Conservation (phyloP, 2,113 vertebrate species). For the Hyperoodon ampullatus region DNA sequence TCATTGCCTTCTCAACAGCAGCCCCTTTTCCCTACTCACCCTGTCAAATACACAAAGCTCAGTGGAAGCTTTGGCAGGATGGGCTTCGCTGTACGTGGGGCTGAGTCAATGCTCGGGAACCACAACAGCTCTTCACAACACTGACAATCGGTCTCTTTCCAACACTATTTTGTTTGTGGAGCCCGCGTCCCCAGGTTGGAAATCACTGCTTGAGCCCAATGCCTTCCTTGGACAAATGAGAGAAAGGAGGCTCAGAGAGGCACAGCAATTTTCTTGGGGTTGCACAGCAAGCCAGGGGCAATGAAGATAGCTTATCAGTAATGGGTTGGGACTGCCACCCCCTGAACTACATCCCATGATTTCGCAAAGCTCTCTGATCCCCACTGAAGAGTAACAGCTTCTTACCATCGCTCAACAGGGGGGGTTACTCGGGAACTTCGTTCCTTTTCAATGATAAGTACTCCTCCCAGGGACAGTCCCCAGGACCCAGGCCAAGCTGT, state of each 20-base stretch:
- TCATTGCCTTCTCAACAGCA: rapidly evolving
- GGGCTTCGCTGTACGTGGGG: rapidly evolving
- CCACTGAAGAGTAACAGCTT: background rate
- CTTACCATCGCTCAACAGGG: background rate
- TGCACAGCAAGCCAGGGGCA: background rate
- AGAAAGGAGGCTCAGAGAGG: background rate
- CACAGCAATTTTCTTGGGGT: background rate
- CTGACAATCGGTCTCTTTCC: rapidly evolving
- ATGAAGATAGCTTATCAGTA: rapidly evolving
- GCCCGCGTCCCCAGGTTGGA: background rate
- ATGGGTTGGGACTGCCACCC: rapidly evolving
- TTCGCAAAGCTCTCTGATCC: background rate
- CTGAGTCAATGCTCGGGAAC: background rate
- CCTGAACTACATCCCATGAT: rapidly evolving
- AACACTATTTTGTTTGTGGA: background rate
- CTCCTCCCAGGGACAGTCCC: background rate
- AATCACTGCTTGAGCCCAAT: background rate
- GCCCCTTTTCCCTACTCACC: rapidly evolving
- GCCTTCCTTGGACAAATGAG: background rate
- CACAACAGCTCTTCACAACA: rapidly evolving
- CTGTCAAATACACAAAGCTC: rapidly evolving
- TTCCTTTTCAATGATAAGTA: background rate
- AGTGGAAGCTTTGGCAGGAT: background rate
- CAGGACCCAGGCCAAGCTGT: background rate
- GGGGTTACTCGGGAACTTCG: too few species aligned